Base-by-base conservation (phyloP, 2,797 vertebrate species). In the Mormyrus proboscirostris region DNA sequence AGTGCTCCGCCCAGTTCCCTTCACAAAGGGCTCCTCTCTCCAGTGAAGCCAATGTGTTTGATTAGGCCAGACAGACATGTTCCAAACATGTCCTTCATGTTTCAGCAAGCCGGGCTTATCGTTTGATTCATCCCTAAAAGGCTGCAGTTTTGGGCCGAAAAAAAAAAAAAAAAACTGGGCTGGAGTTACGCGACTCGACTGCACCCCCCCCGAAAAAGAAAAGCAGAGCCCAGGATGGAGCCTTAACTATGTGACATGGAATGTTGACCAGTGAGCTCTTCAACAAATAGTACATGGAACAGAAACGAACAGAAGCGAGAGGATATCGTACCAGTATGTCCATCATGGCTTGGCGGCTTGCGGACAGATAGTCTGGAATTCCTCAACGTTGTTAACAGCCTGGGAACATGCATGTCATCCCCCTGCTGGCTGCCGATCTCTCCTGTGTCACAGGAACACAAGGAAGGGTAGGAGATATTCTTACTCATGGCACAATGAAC, bases 241-340 rank as follows among this genome's bases (percentile, higher is more conserved):
- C 76, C n/a, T 47, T 47, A 47, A 82, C 41, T 76, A 76, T 65
- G 49, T 47, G 50, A 65, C 41, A 76, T 49, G 49, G 89, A 73
- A 89, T 87, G 57, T 38, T 14, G 12, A 59, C 14, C n/a, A 84
- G 22, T 25, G 44, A 51, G 83, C 25, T 85, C 62, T 41, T 16
- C 22, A 16, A 87, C 7, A 29, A 90, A 76, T 19, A 79, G 10
- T 65, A 87, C 0, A 2, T 22, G 51, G 47, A 50, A 65, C 88
- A 89, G 73, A 62, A 90, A 49, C 83, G 29, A 86, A 73, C 86
- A 88, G 86, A 16, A 79, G 73, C 82, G 85, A 88, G 65, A 91
- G 87, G 82, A 86, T 83, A 89, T 55, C 93, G 95, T 96, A 96
- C 96, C 95, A 96, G 95, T 69, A 95, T 92, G 91, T 96, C 96